These are phyloP conservation scores for Horisme vitalbata DNA, from an alignment of 2,888 invertebrate genomes.

Conservation along the genomic window DNA sequence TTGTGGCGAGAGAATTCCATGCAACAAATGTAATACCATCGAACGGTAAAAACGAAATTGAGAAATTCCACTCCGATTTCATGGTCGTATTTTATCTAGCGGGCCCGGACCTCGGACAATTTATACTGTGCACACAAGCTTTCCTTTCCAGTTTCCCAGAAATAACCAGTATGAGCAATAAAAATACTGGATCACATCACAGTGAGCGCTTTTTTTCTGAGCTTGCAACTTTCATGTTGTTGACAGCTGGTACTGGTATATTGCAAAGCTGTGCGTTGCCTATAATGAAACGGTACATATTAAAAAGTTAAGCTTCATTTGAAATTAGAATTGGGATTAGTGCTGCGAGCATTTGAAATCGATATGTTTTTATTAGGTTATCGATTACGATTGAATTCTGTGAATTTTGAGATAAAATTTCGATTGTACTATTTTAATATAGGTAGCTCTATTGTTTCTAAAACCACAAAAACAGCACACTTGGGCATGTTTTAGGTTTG, in stretches of 20 bases:
- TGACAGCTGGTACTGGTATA: neutral
- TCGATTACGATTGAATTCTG: too few species aligned
- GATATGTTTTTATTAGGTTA: too few species aligned
- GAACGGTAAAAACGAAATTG: conserved; percentile 15
- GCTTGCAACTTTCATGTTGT: conserved; percentile 9
- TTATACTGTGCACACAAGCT: conserved; percentile 20
- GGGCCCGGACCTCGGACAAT: conserved; percentile 22
- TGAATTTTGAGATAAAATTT: neutral
- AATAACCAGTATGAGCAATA: conserved; percentile 7
- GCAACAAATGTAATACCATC: too few species aligned
- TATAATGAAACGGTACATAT: too few species aligned
- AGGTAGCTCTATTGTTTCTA: neutral
- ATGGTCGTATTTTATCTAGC: conserved; percentile 14
- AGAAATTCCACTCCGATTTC: conserved; percentile 17
- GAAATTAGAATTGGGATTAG: conserved; percentile 3
- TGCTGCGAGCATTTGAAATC: neutral
- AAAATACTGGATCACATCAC: conserved; percentile 26
- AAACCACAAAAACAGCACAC: neutral
- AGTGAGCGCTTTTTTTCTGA: conserved; percentile 13
- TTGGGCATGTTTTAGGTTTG: neutral
- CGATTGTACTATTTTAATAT: neutral
- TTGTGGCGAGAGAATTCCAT: too few species aligned
- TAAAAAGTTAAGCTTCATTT: neutral
- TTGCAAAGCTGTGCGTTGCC: too few species aligned
- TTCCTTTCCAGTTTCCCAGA: conserved; percentile 26